Base-by-base conservation (phyloP, 2,888 invertebrate species). In the Sinohyriopsis cumingii region DNA sequence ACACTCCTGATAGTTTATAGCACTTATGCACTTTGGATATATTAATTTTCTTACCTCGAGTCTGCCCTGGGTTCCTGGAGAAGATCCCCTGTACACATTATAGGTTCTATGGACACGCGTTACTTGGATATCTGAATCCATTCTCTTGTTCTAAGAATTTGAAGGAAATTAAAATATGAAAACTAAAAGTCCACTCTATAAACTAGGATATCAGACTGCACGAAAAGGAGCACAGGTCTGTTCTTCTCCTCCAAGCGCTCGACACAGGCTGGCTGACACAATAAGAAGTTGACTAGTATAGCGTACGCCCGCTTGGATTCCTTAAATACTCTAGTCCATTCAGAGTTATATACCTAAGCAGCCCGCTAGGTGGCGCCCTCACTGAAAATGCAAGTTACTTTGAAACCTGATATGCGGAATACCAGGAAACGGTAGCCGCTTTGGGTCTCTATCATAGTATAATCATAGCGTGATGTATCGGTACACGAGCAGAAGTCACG, bases 11-110 rank as follows among this genome's bases (percentile, higher is more conserved):
- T 45, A 15, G 45, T 45, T 45, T 45, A 15, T 15, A 45, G 45
- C 45, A 45, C 45, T 2, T 45, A 45, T 45, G 45, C 45, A 45
- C 15, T 45, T 15, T 45, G 15, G 45, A 45, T 45, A 45, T 15
- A 15, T 45, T 15, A 45, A 45, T 45, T 45, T 12, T 77, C 87
- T 79, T 80, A 90, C 90, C 89, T 90, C 90, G 67, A 89, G 76
- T 71, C 89, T 81, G 84, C 86, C 89, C 77, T 87, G 86, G 33
- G 88, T 85, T 67, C 88, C 81, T 25, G 90, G 90, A 12, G 89
- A 89, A 67, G 88, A 81, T 12, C 90, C 90, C 45, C 90, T 78
- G 85, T 89, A 90, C 66, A 90, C 89, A 81, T 89, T 88, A 83
- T 89, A 90, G 69, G 82, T 78, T 70, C 84, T 73, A 67, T 76